A percentile compares a stretch with the other conserved stretches of the same genome.
These are phyloP conservation scores for Mylabris sibirica DNA, from an alignment of 2,888 invertebrate species.

Conservation along the genomic window DNA sequence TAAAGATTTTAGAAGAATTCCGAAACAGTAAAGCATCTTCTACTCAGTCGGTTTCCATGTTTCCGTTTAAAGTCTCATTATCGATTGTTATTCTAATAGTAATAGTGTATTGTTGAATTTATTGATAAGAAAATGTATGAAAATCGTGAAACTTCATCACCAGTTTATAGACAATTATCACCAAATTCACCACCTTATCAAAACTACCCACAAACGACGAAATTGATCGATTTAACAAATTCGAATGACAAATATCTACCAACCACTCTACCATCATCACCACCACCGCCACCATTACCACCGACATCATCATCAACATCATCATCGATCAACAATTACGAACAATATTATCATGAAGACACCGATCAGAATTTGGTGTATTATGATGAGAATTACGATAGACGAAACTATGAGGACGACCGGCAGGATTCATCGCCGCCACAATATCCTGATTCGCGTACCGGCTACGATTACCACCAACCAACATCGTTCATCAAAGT, in stretches of 20 bases:
- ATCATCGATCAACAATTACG: neutral
- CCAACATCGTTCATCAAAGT: constrained; percentile 51
- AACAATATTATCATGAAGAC: constrained; percentile 7
- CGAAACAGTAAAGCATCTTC: constrained; percentile 39
- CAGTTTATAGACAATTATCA: constrained; percentile 51
- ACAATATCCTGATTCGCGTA: constrained; percentile 37
- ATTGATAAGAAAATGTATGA: constrained; percentile 49
- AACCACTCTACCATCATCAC: constrained; percentile 36
- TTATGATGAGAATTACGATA: neutral
- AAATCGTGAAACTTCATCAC: constrained; percentile 53
- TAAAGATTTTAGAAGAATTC: constrained; percentile 45
- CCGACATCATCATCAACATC: neutral
- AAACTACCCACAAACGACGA: constrained; percentile 50
- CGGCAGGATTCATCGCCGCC: constrained; percentile 39
- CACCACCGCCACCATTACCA: neutral
- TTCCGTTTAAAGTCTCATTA: constrained; percentile 21
- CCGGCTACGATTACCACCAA: constrained; percentile 44
- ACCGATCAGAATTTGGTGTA: constrained; percentile 8
- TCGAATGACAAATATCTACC: constrained; percentile 53
- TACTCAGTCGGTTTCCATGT: constrained; percentile 23
- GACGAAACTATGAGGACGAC: constrained; percentile 8
- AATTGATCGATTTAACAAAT: constrained; percentile 60
- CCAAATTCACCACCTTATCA: constrained; percentile 45
- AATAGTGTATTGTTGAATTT: neutral
- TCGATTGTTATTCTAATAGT: no score